phyloP scores from a whole-genome alignment of 2,113 vertebrate species.

The Cryptomyrus ogoouensis region DNA sequence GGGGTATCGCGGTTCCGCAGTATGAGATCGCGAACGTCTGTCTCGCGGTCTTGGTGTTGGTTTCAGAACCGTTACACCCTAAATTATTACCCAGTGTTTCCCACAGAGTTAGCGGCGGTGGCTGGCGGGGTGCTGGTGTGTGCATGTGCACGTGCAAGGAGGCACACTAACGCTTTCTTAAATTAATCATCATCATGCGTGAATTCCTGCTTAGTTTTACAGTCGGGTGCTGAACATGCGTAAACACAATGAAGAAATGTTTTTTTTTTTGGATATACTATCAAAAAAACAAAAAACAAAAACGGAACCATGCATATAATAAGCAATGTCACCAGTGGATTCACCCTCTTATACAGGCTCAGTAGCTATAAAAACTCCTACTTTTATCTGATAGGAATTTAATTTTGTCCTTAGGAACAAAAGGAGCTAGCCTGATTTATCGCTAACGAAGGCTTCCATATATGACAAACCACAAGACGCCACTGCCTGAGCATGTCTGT shows the following conservation, averaged over 20 bases:
- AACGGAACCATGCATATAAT: background rate
- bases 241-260: background rate
- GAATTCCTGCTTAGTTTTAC: background rate
- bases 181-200: background rate
- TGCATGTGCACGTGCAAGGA: background rate
- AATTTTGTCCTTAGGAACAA: background rate
- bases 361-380: background rate
- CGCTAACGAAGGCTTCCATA: background rate
- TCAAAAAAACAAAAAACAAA: background rate
- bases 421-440: background rate
- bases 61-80: background rate
- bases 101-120: background rate
- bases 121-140: background rate
- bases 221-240: background rate
- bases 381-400: background rate
- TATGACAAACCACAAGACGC: background rate
- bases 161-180: background rate
- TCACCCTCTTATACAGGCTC: background rate
- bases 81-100: background rate
- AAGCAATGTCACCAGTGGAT: background rate
- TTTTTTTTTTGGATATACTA: background rate
- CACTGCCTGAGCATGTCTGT: background rate
- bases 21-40: background rate
- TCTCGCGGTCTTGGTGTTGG: background rate
- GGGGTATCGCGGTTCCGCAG: background rate